A percentile compares a stretch with the other conserved stretches of the same genome.
phyloP scores from a whole-genome alignment of 2,888 invertebrate genomes.

The Tenthredo amoena region DNA sequence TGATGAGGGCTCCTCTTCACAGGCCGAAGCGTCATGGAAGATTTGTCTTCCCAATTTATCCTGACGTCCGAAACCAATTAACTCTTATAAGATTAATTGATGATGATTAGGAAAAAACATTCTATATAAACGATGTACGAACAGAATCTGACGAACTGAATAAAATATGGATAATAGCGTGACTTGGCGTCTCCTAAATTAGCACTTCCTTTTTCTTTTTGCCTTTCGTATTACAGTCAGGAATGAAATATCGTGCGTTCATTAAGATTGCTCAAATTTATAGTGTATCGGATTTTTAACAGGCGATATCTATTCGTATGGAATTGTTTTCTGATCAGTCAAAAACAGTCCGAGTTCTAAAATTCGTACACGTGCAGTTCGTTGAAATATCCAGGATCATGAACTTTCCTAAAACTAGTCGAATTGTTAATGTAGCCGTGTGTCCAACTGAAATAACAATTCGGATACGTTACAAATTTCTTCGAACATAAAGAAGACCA shows the following conservation, averaged over 20 bases:
- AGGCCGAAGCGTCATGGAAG: background rate
- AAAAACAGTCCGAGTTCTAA: background rate
- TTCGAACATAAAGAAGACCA: background rate
- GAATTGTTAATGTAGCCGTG: background rate
- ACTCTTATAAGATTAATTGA: background rate
- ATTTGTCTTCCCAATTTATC: background rate
- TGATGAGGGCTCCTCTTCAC: background rate
- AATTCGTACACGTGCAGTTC: background rate
- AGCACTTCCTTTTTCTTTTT: background rate
- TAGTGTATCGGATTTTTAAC: background rate
- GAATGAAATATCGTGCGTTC: background rate
- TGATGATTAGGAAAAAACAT: background rate
- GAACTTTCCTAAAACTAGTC: background rate
- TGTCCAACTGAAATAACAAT: background rate
- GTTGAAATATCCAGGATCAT: background rate
- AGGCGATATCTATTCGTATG: background rate
- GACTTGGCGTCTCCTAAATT: background rate
- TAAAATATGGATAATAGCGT: background rate
- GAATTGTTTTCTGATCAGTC: background rate
- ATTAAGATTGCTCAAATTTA: background rate
- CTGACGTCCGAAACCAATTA: background rate
- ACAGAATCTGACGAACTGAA: background rate
- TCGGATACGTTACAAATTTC: background rate
- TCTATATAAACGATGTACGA: background rate
- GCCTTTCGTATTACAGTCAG: background rate